phyloP scores from a whole-genome alignment of 2,888 invertebrate species.

The Nemurella pictetii region DNA sequence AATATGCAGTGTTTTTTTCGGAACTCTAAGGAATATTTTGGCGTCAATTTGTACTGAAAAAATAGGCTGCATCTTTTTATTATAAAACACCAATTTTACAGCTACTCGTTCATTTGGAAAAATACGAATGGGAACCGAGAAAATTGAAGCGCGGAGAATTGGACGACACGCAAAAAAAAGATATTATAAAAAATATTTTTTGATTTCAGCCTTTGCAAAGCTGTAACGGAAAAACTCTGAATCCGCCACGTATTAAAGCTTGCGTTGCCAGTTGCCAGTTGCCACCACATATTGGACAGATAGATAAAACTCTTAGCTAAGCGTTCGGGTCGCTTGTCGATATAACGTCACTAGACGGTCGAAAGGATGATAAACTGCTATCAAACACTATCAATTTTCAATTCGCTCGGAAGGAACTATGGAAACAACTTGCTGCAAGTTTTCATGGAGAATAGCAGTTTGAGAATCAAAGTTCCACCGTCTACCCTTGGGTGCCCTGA shows the following conservation, averaged over 20 bases:
- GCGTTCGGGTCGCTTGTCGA: background rate
- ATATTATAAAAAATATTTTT: no score
- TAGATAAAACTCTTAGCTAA: background rate
- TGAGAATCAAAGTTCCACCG: background rate
- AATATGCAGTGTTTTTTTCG: background rate
- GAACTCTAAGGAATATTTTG: no score
- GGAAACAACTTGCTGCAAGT: background rate
- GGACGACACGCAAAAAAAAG: background rate
- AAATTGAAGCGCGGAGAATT: no score
- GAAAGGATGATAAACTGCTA: conserved; percentile 2
- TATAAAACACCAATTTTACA: background rate
- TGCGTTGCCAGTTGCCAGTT: background rate
- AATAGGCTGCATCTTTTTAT: background rate
- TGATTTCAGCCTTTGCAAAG: no score
- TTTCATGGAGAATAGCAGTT: background rate
- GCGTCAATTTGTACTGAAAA: background rate
- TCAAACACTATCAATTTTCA: conserved; percentile 6
- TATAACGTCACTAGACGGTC: background rate
- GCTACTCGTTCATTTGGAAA: background rate
- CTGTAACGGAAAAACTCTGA: no score
- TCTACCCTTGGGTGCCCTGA: background rate
- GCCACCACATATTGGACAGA: background rate
- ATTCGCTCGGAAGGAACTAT: background rate
- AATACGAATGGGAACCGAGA: background rate
- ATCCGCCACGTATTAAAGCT: background rate